Percentiles rank a stretch among this genome's conserved stretches.
Conservation (phyloP, 2,797 vertebrate genomes). For the Steatocranus sp. region DNA sequence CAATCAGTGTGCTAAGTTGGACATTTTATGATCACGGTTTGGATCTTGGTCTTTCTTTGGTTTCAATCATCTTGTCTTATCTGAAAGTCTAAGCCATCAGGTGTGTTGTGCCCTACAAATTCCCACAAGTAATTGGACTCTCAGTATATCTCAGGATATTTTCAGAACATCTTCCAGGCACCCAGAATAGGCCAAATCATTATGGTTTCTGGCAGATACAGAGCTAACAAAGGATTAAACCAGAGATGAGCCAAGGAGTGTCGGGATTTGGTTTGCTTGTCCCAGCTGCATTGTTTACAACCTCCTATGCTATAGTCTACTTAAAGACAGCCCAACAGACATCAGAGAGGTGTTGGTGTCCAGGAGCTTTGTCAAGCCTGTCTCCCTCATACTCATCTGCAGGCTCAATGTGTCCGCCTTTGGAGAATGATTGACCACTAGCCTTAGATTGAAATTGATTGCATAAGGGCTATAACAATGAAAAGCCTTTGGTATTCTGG, state of each 20-base stretch:
- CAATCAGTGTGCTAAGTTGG: background rate
- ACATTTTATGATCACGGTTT: background rate
- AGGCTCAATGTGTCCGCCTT: constrained; percentile 39
- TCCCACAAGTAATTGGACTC: constrained; percentile 60
- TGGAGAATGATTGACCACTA: constrained; percentile 61
- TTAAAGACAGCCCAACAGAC: constrained; percentile 27
- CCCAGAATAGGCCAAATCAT: constrained; percentile 54
- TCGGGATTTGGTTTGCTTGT: constrained; percentile 56
- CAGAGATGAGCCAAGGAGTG: constrained; percentile 40
- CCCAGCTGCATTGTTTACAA: constrained; percentile 57
- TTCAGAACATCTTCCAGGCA: constrained; percentile 46
- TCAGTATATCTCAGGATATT: constrained; percentile 48
- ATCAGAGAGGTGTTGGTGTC: constrained; percentile 8
- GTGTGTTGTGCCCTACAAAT: constrained; percentile 41
- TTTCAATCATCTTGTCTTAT: constrained; percentile 52
- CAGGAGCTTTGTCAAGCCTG: constrained; percentile 37
- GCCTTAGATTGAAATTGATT: constrained; percentile 73
- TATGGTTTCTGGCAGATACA: constrained; percentile 49
- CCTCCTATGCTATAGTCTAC: constrained; percentile 10
- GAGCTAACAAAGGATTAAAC: constrained; percentile 44
- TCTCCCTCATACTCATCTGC: constrained; percentile 44
- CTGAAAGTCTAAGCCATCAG: constrained; percentile 51
- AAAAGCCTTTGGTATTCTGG: constrained; percentile 53
- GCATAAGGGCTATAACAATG: constrained; percentile 62
- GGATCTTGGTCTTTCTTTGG: background rate